These are phyloP conservation scores for Acanthurus leucopareius DNA, from an alignment of 2,797 vertebrate genomes.

Conservation along the genomic window DNA sequence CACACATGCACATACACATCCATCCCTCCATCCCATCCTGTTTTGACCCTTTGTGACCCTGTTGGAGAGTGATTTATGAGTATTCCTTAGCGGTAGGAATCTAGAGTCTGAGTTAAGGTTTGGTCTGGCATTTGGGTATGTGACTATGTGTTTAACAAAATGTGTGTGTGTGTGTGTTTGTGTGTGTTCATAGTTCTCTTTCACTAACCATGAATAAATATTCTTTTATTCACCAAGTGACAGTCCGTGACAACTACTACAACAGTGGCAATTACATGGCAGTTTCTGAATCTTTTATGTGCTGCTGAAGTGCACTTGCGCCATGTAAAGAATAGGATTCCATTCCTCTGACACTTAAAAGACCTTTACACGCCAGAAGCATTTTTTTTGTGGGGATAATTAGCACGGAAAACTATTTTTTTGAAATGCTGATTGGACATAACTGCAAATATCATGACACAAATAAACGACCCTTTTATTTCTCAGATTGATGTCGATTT, in stretches of 20 bases:
- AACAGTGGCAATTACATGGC: background rate
- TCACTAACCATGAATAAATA: slow-evolving; percentile 45
- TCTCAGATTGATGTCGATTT: too few species aligned
- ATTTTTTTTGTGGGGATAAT: too few species aligned
- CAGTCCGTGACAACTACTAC: slow-evolving; percentile 6
- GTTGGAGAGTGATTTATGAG: slow-evolving; percentile 77
- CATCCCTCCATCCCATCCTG: slow-evolving; percentile 55
- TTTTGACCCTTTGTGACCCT: slow-evolving; percentile 67
- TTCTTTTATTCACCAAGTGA: slow-evolving; percentile 27
- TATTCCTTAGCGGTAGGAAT: slow-evolving; percentile 49
- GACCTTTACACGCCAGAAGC: background rate
- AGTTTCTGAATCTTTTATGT: background rate
- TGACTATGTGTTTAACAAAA: background rate
- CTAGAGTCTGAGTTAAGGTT: slow-evolving; percentile 33
- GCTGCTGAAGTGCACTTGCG: background rate
- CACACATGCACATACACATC: slow-evolving; percentile 44
- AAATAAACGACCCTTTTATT: too few species aligned
- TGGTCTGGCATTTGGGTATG: slow-evolving; percentile 18
- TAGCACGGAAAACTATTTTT: too few species aligned
- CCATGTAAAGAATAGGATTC: background rate
- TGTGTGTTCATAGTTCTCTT: slow-evolving; percentile 33
- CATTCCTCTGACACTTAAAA: background rate
- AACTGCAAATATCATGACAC: too few species aligned
- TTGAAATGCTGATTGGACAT: too few species aligned
- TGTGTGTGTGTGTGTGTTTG: slow-evolving; percentile 20